These are phyloP conservation scores for Sebastes cheni DNA, from an alignment of 2,797 vertebrate genomes.

Conservation along the genomic window DNA sequence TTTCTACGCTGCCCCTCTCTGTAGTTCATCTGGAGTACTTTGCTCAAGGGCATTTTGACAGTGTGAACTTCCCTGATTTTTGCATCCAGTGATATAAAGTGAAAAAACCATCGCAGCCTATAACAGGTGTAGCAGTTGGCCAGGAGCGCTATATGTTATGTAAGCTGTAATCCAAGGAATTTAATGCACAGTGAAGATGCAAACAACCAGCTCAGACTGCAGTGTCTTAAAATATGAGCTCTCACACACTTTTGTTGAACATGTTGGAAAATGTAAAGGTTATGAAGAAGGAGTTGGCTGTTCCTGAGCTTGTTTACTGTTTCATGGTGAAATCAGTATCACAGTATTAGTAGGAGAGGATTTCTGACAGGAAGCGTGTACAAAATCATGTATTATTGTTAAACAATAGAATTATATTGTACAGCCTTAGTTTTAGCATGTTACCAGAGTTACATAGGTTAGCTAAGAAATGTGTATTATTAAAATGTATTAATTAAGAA, in stretches of 20 bases:
- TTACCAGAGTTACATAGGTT: not conserved
- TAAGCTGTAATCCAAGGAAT: not conserved
- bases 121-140: not conserved
- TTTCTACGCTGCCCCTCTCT: not conserved
- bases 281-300: not conserved
- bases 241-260: not conserved
- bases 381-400: not conserved
- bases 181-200: not conserved
- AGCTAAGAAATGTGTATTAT: not conserved
- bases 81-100: not conserved
- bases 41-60: not conserved
- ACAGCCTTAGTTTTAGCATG: not conserved
- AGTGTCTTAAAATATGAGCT: not conserved
- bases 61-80: not conserved
- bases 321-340: not conserved
- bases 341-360: not conserved
- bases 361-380: not conserved
- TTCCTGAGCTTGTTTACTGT: not conserved
- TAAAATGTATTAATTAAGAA: not conserved
- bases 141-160: not conserved
- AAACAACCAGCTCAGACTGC: not conserved
- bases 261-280: not conserved
- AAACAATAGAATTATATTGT: fast-evolving
- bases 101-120: not conserved
- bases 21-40: not conserved